These are phyloP conservation scores for Germaria angustata DNA, from an alignment of 2,888 invertebrate genomes.

Conservation along the genomic window DNA sequence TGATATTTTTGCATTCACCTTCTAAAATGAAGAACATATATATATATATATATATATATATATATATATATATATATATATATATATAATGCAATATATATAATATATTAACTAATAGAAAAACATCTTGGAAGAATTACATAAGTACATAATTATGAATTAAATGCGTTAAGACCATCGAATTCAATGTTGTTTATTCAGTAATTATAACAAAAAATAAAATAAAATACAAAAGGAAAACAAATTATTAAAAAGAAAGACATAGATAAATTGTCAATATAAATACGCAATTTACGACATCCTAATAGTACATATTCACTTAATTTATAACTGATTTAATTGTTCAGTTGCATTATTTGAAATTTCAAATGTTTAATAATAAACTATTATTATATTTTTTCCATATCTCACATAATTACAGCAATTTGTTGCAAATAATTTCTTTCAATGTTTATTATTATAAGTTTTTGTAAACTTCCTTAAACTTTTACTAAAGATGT, in stretches of 20 bases:
- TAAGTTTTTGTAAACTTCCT: neutral
- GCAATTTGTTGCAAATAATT: conserved; percentile 59
- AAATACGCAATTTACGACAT: neutral
- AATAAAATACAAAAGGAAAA: conserved; percentile 9
- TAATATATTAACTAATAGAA: conserved; percentile 47
- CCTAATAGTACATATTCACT: neutral
- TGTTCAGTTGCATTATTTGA: neutral
- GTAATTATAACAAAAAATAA: conserved; percentile 48
- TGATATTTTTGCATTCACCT: conserved; percentile 59
- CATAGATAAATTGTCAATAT: neutral
- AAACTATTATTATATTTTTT: conserved; percentile 9
- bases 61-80: too few species aligned
- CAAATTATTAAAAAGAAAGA: neutral
- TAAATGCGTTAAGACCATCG: conserved; percentile 77
- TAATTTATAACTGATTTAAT: conserved; percentile 4
- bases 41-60: too few species aligned
- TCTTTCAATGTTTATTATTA: conserved; percentile 17
- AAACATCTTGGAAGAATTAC: conserved; percentile 9
- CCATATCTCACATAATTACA: conserved; percentile 33
- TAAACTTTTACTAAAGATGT: neutral
- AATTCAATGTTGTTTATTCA: conserved; percentile 68
- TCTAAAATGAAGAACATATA: conserved; percentile 37
- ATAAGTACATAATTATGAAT: conserved; percentile 47
- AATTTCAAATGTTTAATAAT: conserved; percentile 5
- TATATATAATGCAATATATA: too few species aligned